Base-by-base conservation (phyloP, 2,888 invertebrate species). In the Colostygia pectinataria region DNA sequence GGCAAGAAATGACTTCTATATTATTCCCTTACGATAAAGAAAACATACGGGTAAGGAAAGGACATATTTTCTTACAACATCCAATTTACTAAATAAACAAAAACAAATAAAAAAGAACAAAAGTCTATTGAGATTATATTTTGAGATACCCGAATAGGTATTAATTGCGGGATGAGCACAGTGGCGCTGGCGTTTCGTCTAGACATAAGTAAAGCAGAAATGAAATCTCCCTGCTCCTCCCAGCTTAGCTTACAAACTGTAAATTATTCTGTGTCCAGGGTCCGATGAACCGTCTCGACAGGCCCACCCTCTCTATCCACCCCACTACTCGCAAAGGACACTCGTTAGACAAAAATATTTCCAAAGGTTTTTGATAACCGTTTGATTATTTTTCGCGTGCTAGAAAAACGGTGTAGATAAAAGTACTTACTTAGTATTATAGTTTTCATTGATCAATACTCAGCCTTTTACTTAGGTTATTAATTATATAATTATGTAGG, bases 221-320 rank as follows among this genome's bases (percentile, higher is more conserved):
- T 73, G 71, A 61, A 63, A 65, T 67, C 70, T 70, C 66, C 61
- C 57, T 57, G 61, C 46, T 47, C 46, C 38, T 41, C 36, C 38
- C 37, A 34, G 54, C 42, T 54, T 58, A 57, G 63, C 33, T 10
- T 50, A 32, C 36, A 18, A 38, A 12, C 24, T 46, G 34, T 31
- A 27, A 8, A 1, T 18, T 38, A 52, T 9, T 41, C 52, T 52
- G 33, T 31, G 46, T 1, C 63, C 60, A 61, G 65, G 72, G 83
- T 80, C 84, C 83, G 78, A 81, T 82, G 85, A 86, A 83, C 84
- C 66, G 83, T 80, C 84, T 77, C 76, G 80, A 49, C 47, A 48
- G 52, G 58, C 61, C 62, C 65, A 55, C 61, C 63, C 63, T 39
- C 63, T 39, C 42, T 44, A 61, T 57, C 37, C 39, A 61, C 59